phyloP scores from a whole-genome alignment of 2,113 vertebrate genomes.

The Corapipo altera region DNA sequence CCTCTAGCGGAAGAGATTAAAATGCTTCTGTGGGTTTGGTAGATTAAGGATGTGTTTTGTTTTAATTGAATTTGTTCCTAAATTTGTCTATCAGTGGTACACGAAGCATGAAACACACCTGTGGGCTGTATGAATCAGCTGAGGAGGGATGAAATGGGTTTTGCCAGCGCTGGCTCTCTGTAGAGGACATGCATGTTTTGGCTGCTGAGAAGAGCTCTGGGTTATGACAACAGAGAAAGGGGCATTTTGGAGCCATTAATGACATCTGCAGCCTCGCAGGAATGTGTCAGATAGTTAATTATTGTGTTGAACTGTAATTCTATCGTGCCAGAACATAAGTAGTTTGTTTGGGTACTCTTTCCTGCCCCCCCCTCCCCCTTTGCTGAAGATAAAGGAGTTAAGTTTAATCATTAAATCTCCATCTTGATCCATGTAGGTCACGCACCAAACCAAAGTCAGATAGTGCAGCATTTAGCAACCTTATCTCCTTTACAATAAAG shows the following conservation, averaged over 20 bases:
- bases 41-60: not conserved
- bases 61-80: not conserved
- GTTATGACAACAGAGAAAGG: slow-evolving; percentile 52
- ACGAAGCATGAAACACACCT: not conserved
- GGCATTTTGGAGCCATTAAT: slow-evolving; percentile 53
- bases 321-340: slow-evolving; percentile 9
- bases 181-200: not conserved
- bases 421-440: slow-evolving; percentile 65
- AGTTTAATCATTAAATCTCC: slow-evolving; percentile 66
- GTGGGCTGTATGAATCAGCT: not conserved
- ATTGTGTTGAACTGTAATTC: slow-evolving; percentile 67
- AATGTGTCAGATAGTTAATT: slow-evolving; percentile 76
- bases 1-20: not conserved
- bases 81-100: not conserved
- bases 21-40: not conserved
- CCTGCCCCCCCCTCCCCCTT: not conserved
- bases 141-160: not conserved
- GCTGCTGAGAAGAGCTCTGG: not conserved
- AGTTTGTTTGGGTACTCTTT: slow-evolving; percentile 53
- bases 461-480: slow-evolving; percentile 24
- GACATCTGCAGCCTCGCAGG: slow-evolving; percentile 67
- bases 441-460: slow-evolving; percentile 34
- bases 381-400: slow-evolving; percentile 62
- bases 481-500: not conserved
- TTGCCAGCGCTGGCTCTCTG: not conserved